Base-by-base conservation (phyloP, 2,888 invertebrate species). In the Cacoxenus indagator region DNA sequence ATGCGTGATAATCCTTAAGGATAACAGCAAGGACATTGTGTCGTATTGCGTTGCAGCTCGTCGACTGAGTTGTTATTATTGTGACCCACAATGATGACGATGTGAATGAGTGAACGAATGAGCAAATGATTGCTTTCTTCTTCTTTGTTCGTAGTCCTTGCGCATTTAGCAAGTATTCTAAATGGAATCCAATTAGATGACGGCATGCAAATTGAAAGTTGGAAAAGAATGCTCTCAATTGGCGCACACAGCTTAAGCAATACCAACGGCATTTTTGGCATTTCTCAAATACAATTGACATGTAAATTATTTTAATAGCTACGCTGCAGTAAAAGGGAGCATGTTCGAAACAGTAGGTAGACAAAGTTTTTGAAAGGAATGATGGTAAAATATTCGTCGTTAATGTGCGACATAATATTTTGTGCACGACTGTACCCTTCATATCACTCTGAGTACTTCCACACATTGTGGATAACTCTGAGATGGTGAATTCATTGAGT, bases 1-100 rank as follows among this genome's bases (percentile, higher is more conserved):
- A 61, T 61, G 59, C 22, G 59, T 61, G 59, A 37, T 61, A 37
- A 61, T 61, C 59, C 37, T 22, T 37, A 61, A 61, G 59, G 22
- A 61, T 37, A 37, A 61, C 27, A 64, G 59, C 19, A 27, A 61
- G 37, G 8, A 29, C 57, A 57, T 22, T 57, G 57, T 2, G 1
- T 37, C 4, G 37, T 37, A 14, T 37, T 8, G 8, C 9, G 4
- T 4, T 31, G 31, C 31, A 31, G 31, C 9, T 4, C 9, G 37
- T 37, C n/a, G 37, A 11, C 37, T 37, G 37, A 37, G 37, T 37
- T 37, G 37, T 37, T 37, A 14, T 37, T 37, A 37, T 37, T 37
- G 37, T 37, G n/a, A n/a, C n/a, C n/a, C n/a, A n/a, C 37, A 37
- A 37, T 8, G 9, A 37, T 2, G 14, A 14, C 37, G 14, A 37